These are phyloP conservation scores for Meiosimyza platycephala DNA, from an alignment of 2,888 invertebrate genomes.

Conservation along the genomic window DNA sequence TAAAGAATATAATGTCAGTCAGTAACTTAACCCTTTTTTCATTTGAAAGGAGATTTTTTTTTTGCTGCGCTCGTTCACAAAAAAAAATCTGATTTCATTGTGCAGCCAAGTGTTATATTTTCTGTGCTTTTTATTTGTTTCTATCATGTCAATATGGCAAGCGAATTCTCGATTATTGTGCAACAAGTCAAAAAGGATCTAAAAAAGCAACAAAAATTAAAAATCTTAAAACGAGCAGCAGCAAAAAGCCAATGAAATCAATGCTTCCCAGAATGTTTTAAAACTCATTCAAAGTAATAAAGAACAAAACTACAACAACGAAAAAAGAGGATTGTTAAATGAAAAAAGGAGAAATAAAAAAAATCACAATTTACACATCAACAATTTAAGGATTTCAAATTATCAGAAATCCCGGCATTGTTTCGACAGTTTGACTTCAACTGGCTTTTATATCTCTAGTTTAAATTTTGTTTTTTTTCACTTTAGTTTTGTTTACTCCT, in stretches of 20 bases:
- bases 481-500: background rate
- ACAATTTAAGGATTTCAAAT: conserved; percentile 23
- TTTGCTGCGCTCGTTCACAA: conserved; percentile 36
- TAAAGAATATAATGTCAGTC: conserved; percentile 41
- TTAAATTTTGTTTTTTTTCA: background rate
- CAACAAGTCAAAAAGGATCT: conserved; percentile 22
- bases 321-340: background rate
- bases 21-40: conserved; percentile 60
- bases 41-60: conserved; percentile 48
- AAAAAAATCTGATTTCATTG: conserved; percentile 20
- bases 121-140: background rate
- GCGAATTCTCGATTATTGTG: background rate
- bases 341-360: background rate
- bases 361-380: conserved; percentile 22
- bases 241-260: conserved; percentile 17
- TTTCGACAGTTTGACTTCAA: background rate
- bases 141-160: background rate
- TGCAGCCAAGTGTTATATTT: conserved; percentile 26
- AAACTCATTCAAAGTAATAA: conserved; percentile 6
- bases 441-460: conserved; percentile 14
- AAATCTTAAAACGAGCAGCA: conserved; percentile 17
- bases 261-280: conserved; percentile 17
- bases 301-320: background rate
- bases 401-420: background rate
- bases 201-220: conserved; percentile 25